Evolutionary conservation across 2,888 invertebrate genomes (phyloP), one percentile per base, ranked within the genome.

Genomic region (Exocentrus adspersus): DNA sequence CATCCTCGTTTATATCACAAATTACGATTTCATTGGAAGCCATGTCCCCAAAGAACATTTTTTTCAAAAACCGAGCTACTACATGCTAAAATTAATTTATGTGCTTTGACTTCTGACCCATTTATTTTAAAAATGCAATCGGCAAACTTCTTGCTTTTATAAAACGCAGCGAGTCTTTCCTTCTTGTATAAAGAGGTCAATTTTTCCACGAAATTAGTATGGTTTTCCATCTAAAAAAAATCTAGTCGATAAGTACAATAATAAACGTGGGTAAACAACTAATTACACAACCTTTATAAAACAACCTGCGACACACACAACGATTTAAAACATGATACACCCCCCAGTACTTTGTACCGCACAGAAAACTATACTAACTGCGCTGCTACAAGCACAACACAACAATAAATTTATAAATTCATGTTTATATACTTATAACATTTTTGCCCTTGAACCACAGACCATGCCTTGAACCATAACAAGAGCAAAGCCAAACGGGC

Each of bases 11-110:
- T 63, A 89, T 87, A 75, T 89, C 89, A 61, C 89, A 84, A 51
- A 79, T 76, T 63, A 88, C 86, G 60, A 79, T 76, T 62, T 87
- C 86, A 68, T 84, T 83, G 17, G 73, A 64, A 6, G 88, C 86
- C 72, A 89, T 74, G 10, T 87, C 85, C 0, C 90, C 90, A 80
- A 86, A 89, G 67, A 89, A 85, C 88, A 90, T 88, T 20, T 87
- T n/a, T 88, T 80, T 89, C 88, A 82, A 90, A 90, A 30, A 90
- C 89, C 5, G 89, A 89, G 77, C 89, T 89, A 72, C 86, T 86
- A 62, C 87, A 86, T n/a, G 88, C 87, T 71, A 90, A 77, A 68
- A 89, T 85, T 60, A 89, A 79, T 80, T 87, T 87, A 76, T 89
- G 89, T 46, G 88, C 88, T 75, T 84, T 84, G 57, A 88, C 83